phyloP scores from a whole-genome alignment of 2,113 vertebrate genomes.

The Saguinus midas region DNA sequence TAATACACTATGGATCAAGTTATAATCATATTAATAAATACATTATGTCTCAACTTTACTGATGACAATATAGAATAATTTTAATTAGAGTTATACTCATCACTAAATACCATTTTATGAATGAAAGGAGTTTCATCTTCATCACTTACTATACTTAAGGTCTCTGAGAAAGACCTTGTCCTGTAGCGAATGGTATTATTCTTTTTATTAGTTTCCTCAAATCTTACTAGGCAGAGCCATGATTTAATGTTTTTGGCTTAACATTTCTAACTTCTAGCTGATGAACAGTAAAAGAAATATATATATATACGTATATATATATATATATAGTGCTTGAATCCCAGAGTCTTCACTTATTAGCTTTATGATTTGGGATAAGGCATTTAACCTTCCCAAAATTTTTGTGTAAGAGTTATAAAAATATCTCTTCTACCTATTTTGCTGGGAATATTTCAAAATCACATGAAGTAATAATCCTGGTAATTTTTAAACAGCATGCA shows the following conservation, averaged over 20 bases:
- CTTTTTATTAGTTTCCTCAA: constrained; percentile 21
- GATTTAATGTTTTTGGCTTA: neutral
- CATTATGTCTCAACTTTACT: neutral
- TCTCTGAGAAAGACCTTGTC: neutral
- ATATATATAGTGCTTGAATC: neutral
- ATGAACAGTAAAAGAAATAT: neutral
- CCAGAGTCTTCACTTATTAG: neutral
- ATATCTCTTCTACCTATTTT: neutral
- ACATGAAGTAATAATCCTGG: neutral
- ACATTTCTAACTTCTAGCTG: neutral
- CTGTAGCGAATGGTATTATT: neutral
- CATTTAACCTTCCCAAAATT: neutral
- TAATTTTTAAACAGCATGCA: neutral
- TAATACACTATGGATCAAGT: neutral
- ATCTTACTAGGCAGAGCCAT: neutral
- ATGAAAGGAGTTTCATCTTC: constrained; percentile 13
- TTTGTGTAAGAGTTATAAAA: neutral
- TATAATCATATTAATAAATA: constrained; percentile 25
- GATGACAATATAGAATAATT: neutral
- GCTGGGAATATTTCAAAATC: neutral
- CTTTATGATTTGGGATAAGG: neutral
- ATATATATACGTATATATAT: neutral
- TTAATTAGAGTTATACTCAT: constrained; percentile 15
- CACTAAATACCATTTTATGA: neutral
- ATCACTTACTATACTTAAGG: neutral